Percentiles rank a stretch among this genome's conserved stretches.
Evolutionary conservation across 2,888 invertebrate genomes (phyloP).

Genomic region (Ashinkailepas kermadecensis): DNA sequence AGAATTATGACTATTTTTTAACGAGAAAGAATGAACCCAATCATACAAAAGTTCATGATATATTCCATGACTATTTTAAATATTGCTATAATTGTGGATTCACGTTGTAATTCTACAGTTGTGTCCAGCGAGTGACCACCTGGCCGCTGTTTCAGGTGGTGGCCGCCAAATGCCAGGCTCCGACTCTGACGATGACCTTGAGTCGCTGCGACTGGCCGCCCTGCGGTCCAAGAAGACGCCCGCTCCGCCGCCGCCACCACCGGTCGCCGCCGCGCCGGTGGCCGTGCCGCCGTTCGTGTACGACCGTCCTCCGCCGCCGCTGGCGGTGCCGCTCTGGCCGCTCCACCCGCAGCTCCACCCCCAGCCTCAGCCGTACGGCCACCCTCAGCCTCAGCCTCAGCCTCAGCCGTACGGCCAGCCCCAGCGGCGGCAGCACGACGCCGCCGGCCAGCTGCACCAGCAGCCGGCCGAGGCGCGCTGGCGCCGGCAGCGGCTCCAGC

Average conservation of each 20-base stretch:
- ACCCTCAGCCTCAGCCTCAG: no score
- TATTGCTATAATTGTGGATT: no score
- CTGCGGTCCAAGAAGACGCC: slow-evolving; percentile 24
- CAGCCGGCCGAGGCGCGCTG: neutral
- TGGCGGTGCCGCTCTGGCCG: neutral
- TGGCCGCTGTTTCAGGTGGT: no score
- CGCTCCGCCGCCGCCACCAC: neutral
- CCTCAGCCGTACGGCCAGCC: no score
- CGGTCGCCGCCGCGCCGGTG: neutral
- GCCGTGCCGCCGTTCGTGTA: neutral
- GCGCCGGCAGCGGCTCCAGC: neutral
- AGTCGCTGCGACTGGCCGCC: slow-evolving; percentile 27
- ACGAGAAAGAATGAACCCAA: no score
- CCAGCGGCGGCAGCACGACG: no score
- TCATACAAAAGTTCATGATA: no score
- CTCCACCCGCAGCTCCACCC: neutral
- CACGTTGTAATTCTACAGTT: no score
- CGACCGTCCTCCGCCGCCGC: neutral
- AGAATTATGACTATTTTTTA: no score
- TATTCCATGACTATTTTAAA: no score
- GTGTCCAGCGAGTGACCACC: no score
- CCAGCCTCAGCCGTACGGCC: neutral
- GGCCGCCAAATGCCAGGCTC: neutral
- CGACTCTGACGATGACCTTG: slow-evolving; percentile 27
- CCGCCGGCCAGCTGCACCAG: neutral